These are phyloP conservation scores for Chaenogobius annularis DNA, from an alignment of 2,113 vertebrate genomes.

Conservation along the genomic window DNA sequence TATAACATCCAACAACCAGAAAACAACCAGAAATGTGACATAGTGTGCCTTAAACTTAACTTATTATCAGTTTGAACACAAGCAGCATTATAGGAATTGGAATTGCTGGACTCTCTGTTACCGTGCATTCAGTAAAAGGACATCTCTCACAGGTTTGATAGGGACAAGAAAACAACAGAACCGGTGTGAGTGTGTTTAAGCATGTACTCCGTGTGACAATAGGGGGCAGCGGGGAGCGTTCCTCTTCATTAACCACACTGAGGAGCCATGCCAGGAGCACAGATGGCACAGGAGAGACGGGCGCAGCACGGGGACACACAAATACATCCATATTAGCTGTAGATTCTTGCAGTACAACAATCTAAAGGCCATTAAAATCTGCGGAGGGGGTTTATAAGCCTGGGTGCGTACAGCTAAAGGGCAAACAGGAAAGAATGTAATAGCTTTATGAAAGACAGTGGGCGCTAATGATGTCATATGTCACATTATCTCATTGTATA, in stretches of 20 bases:
- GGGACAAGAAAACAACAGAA: slow-evolving; percentile 1
- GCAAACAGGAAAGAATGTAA: background rate
- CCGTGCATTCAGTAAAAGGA: background rate
- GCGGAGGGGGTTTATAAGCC: background rate
- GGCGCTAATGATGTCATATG: background rate
- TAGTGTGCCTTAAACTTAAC: too few relatives aligned
- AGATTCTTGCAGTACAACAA: slow-evolving; percentile 16
- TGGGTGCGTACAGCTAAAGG: background rate
- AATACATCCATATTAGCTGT: slow-evolving; percentile 16
- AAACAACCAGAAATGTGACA: too few relatives aligned
- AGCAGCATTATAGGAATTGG: too few relatives aligned
- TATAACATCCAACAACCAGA: too few relatives aligned
- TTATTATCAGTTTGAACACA: too few relatives aligned
- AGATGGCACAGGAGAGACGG: slow-evolving; percentile 61
- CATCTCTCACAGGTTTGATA: slow-evolving; percentile 6
- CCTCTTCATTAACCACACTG: slow-evolving; percentile 59
- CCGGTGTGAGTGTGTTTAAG: background rate
- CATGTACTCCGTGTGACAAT: background rate
- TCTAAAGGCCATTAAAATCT: slow-evolving; percentile 1
- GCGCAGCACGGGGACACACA: slow-evolving; percentile 39
- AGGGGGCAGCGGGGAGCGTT: slow-evolving; percentile 9
- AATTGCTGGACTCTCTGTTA: background rate
- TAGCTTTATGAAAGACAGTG: background rate
- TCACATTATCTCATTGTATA: background rate
- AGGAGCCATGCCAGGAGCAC: slow-evolving; percentile 62